Base-by-base conservation (phyloP, 2,888 invertebrate genomes). In the Margaritifera margaritifera region DNA sequence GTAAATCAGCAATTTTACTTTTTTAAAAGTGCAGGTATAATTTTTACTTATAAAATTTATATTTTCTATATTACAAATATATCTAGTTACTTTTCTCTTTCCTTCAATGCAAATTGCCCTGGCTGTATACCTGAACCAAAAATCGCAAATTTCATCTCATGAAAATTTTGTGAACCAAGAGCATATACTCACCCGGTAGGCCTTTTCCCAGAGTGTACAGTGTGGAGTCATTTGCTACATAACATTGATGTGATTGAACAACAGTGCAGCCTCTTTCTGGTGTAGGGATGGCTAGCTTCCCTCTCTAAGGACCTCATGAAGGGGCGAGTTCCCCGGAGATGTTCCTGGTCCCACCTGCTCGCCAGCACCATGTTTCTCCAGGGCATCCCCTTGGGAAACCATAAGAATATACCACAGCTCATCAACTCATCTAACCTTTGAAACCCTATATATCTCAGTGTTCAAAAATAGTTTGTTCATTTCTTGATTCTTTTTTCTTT, bases 171-270 rank as follows among this genome's bases (percentile, higher is more conserved):
- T 64, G 42, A n/a, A 42, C 31, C 5, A 25, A 20, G 25, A 31
- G 25, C 19, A 56, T 11, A 18, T 42, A 62, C 25, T 76, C 83
- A 93, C 93, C 94, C 19, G 98, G 98, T 71, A 98, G 89, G 72
- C 94, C 91, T 89, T 94, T 94, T 0, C 96, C 97, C 69, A 99
- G 91, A 0, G 98, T 98, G 82, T 94, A 97, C 22, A 99, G 91
- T 0, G 98, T 97, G 0, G 98, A 96, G 90, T 99, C 98, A 87
- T 99, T 99, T 20, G 98, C 98, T 24, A 98, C 98, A 90, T 94
- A 99, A 89, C 98, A 98, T n/a, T 8, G 98, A 98, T 54, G 97
- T n/a, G n/a, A n/a, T n/a, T 96, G 89, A 98, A 99, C 63, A 98
- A 91, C 27, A 99, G 91, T 2, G 96, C 97, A 0, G 95, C 93